These are phyloP conservation scores for Lethrus apterus DNA, from an alignment of 1,140 invertebrate species.

Conservation along the genomic window DNA sequence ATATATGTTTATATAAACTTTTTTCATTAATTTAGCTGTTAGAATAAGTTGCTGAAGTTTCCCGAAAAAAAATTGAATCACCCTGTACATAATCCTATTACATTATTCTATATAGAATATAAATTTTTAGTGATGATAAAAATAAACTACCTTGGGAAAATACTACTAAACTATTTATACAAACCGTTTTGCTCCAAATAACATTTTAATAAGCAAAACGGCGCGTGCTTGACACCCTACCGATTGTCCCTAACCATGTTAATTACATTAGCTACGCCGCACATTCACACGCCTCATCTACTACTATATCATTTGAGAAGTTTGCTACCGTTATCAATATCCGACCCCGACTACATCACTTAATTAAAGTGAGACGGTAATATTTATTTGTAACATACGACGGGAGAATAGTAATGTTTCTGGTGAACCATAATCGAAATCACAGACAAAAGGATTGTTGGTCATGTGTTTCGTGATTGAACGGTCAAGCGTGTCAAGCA, in stretches of 20 bases:
- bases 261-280: slow-evolving; percentile 43
- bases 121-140: too few species aligned
- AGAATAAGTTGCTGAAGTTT: too few species aligned
- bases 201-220: slow-evolving; percentile 25
- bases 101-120: too few species aligned
- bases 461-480: slow-evolving; percentile 26
- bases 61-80: too few species aligned
- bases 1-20: too few species aligned
- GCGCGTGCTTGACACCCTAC: slow-evolving; percentile 16
- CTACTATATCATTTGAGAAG: slow-evolving; percentile 1
- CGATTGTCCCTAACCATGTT: slow-evolving; percentile 13
- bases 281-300: slow-evolving; percentile 46
- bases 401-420: slow-evolving; percentile 12
- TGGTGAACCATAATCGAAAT: slow-evolving; percentile 6
- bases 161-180: too few species aligned
- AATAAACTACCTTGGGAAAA: too few species aligned
- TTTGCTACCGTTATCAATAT: slow-evolving; percentile 12
- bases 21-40: too few species aligned
- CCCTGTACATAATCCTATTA: too few species aligned
- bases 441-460: slow-evolving; percentile 17
- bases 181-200: too few species aligned
- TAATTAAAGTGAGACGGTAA: slow-evolving; percentile 10
- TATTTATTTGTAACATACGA: slow-evolving; percentile 7
- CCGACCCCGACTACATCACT: slow-evolving; percentile 11
- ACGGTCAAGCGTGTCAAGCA: slow-evolving; percentile 26